These are phyloP conservation scores for Lutjanus argentimaculatus DNA, from an alignment of 2,797 vertebrate genomes.

Conservation along the genomic window DNA sequence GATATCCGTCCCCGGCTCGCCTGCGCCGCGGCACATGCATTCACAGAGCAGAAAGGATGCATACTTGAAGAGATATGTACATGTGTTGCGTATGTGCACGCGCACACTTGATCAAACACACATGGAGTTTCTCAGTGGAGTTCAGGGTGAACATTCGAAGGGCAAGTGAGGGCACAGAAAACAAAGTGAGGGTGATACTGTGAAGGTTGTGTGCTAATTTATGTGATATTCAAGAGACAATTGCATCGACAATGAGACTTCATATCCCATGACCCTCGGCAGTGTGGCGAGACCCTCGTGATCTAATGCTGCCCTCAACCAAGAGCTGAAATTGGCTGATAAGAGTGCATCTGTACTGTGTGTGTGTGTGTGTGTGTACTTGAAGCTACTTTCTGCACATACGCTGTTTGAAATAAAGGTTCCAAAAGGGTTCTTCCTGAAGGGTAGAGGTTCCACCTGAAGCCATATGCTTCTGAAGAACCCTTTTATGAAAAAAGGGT, in stretches of 20 bases:
- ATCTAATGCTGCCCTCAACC: slow-evolving; percentile 48
- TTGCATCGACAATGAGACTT: slow-evolving; percentile 78
- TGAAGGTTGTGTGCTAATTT: slow-evolving; percentile 77
- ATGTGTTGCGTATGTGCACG: slow-evolving; percentile 12
- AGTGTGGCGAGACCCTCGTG: slow-evolving; percentile 40
- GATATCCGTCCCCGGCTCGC: slow-evolving; percentile 67
- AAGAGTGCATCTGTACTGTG: slow-evolving; percentile 21
- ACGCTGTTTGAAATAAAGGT: no score
- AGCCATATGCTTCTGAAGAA: no score
- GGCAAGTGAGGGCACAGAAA: slow-evolving; percentile 32
- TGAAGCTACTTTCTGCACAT: slow-evolving; percentile 56
- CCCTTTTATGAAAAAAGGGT: no score
- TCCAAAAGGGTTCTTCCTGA: no score
- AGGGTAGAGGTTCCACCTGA: no score
- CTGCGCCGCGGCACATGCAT: slow-evolving; percentile 8
- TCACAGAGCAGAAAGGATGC: slow-evolving; percentile 18
- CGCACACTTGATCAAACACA: slow-evolving; percentile 26
- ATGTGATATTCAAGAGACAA: slow-evolving; percentile 84
- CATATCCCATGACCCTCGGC: slow-evolving; percentile 65
- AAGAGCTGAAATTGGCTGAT: slow-evolving; percentile 65
- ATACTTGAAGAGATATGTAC: slow-evolving; percentile 40
- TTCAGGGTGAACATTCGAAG: slow-evolving; percentile 14
- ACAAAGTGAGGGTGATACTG: slow-evolving; percentile 22
- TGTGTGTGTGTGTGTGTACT: slow-evolving; percentile 21
- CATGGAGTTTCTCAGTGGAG: slow-evolving; percentile 11